Conservation (phyloP, 2,797 vertebrate species). For the Sebastiscus albofasciatus region DNA sequence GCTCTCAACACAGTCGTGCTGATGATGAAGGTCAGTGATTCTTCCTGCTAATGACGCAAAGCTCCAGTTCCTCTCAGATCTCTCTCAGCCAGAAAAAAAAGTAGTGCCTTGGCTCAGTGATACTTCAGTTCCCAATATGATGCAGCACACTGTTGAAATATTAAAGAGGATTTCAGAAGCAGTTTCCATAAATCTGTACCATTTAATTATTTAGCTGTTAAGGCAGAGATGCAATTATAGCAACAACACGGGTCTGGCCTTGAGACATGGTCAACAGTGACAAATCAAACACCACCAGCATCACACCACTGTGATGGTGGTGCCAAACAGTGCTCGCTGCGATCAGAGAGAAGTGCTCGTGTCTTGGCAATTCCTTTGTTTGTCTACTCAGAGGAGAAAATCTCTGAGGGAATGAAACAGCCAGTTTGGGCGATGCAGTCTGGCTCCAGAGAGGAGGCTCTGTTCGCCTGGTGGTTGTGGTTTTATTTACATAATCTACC, state of each 20-base stretch:
- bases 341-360: background rate
- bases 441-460: slow-evolving; percentile 6
- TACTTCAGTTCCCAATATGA: background rate
- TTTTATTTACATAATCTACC: background rate
- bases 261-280: slow-evolving; percentile 21
- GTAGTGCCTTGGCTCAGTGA: background rate
- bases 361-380: slow-evolving; percentile 20
- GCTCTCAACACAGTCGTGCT: slow-evolving; percentile 97
- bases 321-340: background rate
- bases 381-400: background rate
- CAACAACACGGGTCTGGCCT: slow-evolving; percentile 5
- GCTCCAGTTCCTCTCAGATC: background rate
- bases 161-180: slow-evolving; percentile 15
- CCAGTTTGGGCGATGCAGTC: background rate
- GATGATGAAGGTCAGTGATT: slow-evolving; percentile 96
- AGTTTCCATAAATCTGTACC: slow-evolving; percentile 9
- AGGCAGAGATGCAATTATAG: slow-evolving; percentile 1
- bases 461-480: background rate
- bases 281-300: background rate
- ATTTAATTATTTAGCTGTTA: slow-evolving; percentile 29
- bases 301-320: background rate
- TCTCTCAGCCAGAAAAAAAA: slow-evolving; percentile 1
- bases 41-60: slow-evolving; percentile 20
- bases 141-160: slow-evolving; percentile 5
- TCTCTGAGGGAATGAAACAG: background rate